Evolutionary conservation across 2,797 vertebrate species (phyloP), one percentile per base, ranked within the genome.

Genomic region (Thalassophryne amazonica): DNA sequence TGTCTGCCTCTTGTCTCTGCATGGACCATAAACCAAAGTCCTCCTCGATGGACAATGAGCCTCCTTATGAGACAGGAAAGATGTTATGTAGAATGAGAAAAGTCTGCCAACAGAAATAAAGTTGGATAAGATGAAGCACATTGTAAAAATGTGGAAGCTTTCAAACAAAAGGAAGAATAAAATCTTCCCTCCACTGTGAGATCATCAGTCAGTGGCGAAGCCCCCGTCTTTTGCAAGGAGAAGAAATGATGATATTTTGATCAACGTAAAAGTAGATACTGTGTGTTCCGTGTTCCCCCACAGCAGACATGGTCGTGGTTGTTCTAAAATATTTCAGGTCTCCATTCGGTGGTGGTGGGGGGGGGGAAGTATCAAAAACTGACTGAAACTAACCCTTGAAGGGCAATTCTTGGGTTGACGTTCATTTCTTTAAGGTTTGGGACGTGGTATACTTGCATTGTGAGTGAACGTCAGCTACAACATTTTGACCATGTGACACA

Each of bases 71-170:
- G 55, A 65, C 45, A 60, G 30, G 47, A 75, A 63, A 60, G 73
- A 80, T 85, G 76, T 77, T 60, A 57, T 27, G 53, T 45, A 81
- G 76, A 81, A 69, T 11, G 17, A 69, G 55, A 41, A 1, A 4
- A 42, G 55, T 18, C 52, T 67, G 80, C 83, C 86, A 86, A 80
- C 59, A 81, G 69, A 80, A 82, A 82, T 75, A 83, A 73, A 74
- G 57, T 73, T 46, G 54, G 69, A 76, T 58, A 62, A 75, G 53
- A 60, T 31, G 55, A 46, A 78, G 63, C n/a, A 13, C 53, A 68
- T 16, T 24, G 50, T 48, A 62, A 58, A 75, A 78, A 76, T 45
- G 33, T 62, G 51, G 69, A 73, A 66, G 71, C 42, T 60, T 65
- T 83, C 15, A 63, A 76, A 68, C 43, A 53, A 67, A 42, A 67